These are phyloP conservation scores for Myiozetetes cayanensis DNA, from an alignment of 2,113 vertebrate genomes.

Conservation along the genomic window DNA sequence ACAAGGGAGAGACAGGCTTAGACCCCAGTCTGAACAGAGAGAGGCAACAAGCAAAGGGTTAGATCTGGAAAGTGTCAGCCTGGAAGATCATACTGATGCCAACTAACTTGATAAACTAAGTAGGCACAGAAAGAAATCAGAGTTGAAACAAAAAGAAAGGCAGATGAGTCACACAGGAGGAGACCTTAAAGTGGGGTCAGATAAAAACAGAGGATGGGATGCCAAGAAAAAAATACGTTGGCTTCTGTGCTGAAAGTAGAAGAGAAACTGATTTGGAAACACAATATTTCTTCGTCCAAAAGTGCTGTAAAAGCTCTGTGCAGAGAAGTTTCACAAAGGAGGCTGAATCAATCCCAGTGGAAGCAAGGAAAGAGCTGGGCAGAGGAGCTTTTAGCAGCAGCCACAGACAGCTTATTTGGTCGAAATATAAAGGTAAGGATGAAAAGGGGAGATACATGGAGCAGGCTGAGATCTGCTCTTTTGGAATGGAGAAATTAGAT, in stretches of 20 bases:
- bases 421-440: neutral
- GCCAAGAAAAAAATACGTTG: neutral
- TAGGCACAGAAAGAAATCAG: neutral
- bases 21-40: neutral
- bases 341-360: neutral
- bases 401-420: neutral
- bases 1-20: neutral
- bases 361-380: neutral
- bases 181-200: neutral
- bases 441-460: neutral
- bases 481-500: neutral
- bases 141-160: neutral
- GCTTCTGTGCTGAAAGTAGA: neutral
- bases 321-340: neutral
- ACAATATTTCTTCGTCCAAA: neutral
- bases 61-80: neutral
- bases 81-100: neutral
- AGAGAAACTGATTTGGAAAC: neutral
- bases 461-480: neutral
- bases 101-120: neutral
- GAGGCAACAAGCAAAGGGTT: neutral
- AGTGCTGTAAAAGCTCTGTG: neutral
- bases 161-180: neutral
- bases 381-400: neutral
- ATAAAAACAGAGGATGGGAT: neutral